Percentiles rank a stretch among this genome's conserved stretches.
Evolutionary conservation across 1,140 invertebrate genomes (phyloP).

Genomic region (Heterodera schachtii): DNA sequence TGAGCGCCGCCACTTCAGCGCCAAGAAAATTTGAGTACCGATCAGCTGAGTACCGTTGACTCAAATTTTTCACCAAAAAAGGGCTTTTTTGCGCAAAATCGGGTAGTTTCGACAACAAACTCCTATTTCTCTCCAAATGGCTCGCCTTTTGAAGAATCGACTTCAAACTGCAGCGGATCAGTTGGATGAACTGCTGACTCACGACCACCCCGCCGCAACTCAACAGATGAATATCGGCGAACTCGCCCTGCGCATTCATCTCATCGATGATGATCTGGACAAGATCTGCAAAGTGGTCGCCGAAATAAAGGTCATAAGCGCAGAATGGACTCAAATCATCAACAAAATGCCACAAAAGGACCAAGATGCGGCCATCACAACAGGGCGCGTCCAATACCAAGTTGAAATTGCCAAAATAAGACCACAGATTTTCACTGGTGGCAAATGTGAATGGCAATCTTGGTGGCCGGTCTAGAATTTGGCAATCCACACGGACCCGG

Average conservation of each 20-base stretch:
- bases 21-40: no score
- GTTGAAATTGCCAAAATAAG: not conserved
- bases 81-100: no score
- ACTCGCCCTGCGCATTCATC: not conserved
- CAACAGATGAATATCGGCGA: not conserved
- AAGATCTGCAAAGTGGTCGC: not conserved
- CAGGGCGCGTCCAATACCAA: not conserved
- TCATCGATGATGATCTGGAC: not conserved
- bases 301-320: not conserved
- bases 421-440: not conserved
- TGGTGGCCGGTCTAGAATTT: not conserved
- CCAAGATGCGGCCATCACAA: not conserved
- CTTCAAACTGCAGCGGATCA: no score
- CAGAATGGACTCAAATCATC: not conserved
- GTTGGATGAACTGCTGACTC: not conserved
- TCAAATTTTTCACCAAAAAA: no score
- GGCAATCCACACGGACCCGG: no score
- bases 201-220: not conserved
- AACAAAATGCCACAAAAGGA: not conserved
- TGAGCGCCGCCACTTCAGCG: no score
- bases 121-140: no score
- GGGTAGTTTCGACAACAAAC: no score
- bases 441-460: not conserved
- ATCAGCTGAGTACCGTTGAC: no score
- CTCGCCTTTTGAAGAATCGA: no score